Percentiles rank a stretch among this genome's conserved stretches.
phyloP scores from a whole-genome alignment of 2,888 invertebrate genomes.

The Eilema caniola region DNA sequence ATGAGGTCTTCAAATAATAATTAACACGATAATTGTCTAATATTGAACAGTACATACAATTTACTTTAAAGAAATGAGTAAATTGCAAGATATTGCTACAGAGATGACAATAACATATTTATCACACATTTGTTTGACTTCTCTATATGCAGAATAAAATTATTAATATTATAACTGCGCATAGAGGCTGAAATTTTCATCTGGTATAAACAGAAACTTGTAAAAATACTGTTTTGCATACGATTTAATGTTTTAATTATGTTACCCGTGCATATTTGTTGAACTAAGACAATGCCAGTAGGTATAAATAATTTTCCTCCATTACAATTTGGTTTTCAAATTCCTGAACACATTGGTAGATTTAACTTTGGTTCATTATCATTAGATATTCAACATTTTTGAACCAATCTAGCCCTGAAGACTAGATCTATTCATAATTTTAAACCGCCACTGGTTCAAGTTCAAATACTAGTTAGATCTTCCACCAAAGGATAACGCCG shows the following conservation, averaged over 20 bases:
- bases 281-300: not conserved
- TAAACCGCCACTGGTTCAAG: not conserved
- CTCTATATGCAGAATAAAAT: not conserved
- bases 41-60: not conserved
- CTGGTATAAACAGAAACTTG: constrained; percentile 20
- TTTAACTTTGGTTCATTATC: too few species aligned
- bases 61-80: not conserved
- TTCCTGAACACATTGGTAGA: too few species aligned
- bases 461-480: not conserved
- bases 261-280: not conserved
- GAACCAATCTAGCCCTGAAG: not conserved
- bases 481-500: not conserved
- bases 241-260: constrained; percentile 28
- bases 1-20: constrained; percentile 70
- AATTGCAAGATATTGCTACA: not conserved
- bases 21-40: constrained; percentile 38
- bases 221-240: constrained; percentile 49
- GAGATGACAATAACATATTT: not conserved
- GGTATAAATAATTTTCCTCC: not conserved
- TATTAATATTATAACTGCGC: not conserved
- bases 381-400: not conserved
- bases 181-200: constrained; percentile 11
- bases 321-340: too few species aligned
- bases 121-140: constrained; percentile 39
- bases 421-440: not conserved